A percentile compares a stretch with the other conserved stretches of the same genome.
phyloP scores from a whole-genome alignment of 2,113 vertebrate species.

The Maccullochella peelii region DNA sequence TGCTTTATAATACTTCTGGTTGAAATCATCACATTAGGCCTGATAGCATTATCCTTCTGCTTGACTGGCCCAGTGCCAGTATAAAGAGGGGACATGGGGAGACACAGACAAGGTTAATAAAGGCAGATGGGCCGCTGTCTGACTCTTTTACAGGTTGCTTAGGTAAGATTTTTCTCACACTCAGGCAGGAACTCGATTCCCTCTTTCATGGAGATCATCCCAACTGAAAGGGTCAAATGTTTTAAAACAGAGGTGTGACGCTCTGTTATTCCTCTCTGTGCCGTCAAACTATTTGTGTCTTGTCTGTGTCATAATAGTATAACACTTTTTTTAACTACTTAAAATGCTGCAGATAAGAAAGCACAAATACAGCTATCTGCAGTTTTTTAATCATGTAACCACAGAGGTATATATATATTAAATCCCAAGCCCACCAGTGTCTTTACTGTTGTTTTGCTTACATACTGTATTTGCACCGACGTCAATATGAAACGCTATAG shows the following conservation, averaged over 20 bases:
- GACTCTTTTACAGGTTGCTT: conserved; percentile 29
- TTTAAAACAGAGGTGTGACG: conserved; percentile 17
- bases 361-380: conserved; percentile 16
- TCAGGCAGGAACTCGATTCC: conserved; percentile 7
- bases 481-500: background rate
- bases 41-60: conserved; percentile 61
- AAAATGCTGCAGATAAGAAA: conserved; percentile 46
- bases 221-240: conserved; percentile 35
- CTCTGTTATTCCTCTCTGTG: background rate
- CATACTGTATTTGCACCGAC: background rate
- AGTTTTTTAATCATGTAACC: no score
- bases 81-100: conserved; percentile 42
- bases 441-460: background rate
- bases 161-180: conserved; percentile 29
- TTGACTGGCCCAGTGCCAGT: conserved; percentile 63
- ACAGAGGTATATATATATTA: background rate
- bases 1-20: conserved; percentile 63
- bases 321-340: conserved; percentile 25
- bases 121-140: conserved; percentile 58
- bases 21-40: conserved; percentile 69
- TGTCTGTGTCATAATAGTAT: conserved; percentile 3
- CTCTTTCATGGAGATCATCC: conserved; percentile 29
- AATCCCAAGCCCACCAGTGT: background rate
- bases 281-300: conserved; percentile 14
- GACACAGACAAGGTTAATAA: conserved; percentile 73